Conservation (phyloP, 1,140 invertebrate genomes). For the Drosophila varians region DNA sequence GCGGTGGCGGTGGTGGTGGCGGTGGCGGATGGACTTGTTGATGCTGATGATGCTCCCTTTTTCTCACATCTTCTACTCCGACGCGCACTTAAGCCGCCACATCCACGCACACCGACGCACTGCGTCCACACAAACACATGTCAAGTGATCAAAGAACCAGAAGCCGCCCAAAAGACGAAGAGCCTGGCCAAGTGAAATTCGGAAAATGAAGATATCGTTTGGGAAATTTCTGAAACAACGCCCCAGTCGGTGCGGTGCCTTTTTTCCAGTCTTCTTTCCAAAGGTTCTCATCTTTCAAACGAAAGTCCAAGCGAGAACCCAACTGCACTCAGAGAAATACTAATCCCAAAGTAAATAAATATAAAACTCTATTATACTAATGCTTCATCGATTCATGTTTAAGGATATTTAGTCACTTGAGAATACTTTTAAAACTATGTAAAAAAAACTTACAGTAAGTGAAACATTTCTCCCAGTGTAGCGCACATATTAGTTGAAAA, state of each 20-base stretch:
- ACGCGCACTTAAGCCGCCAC: conserved; percentile 59
- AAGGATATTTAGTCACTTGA: neutral
- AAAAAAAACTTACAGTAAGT: neutral
- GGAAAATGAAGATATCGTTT: conserved; percentile 68
- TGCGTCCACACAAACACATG: conserved; percentile 48
- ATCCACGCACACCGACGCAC: conserved; percentile 19
- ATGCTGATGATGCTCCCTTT: conserved; percentile 71
- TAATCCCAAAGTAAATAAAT: too few relatives aligned
- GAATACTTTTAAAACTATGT: neutral
- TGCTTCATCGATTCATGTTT: too few relatives aligned
- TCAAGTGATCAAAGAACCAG: conserved; percentile 67
- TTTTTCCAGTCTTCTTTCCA: conserved; percentile 46
- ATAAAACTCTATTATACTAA: too few relatives aligned
- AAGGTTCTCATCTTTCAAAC: conserved; percentile 77
- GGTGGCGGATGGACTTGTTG: conserved; percentile 53
- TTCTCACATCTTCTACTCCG: conserved; percentile 70
- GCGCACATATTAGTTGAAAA: conserved; percentile 72
- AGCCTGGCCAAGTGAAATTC: conserved; percentile 42
- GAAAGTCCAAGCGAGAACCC: conserved; percentile 6
- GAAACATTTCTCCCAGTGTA: conserved; percentile 4
- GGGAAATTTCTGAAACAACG: conserved; percentile 70
- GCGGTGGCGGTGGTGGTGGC: too few relatives aligned
- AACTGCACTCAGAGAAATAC: conserved; percentile 1
- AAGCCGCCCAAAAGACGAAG: conserved; percentile 44
- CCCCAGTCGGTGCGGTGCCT: conserved; percentile 62